phyloP scores from a whole-genome alignment of 2,797 vertebrate genomes.

The Melanitta fusca region DNA sequence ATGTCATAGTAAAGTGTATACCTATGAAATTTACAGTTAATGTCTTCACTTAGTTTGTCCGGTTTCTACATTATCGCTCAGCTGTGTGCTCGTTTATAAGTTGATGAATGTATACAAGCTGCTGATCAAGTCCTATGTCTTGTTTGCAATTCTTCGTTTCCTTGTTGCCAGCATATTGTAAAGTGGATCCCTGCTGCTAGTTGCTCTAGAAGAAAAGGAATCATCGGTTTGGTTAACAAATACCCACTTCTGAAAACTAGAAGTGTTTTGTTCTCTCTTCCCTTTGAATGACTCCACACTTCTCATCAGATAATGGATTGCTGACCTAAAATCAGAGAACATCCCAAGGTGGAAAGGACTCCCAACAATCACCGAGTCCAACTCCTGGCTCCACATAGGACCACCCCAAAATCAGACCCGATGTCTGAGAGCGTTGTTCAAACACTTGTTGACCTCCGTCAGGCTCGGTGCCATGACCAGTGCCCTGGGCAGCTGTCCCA shows the following conservation, averaged over 20 bases:
- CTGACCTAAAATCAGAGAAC: not conserved
- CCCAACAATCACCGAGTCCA: not conserved
- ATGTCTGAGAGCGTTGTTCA: too few relatives aligned
- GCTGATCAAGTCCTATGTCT: conserved; percentile 82
- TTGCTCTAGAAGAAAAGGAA: conserved; percentile 85
- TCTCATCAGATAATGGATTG: not conserved
- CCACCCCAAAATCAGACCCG: too few relatives aligned
- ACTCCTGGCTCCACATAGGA: too few relatives aligned
- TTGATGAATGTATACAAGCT: not conserved
- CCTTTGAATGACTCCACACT: not conserved
- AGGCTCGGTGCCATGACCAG: too few relatives aligned
- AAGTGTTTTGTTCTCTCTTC: not conserved
- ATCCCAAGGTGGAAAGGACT: not conserved
- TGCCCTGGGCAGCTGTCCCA: too few relatives aligned
- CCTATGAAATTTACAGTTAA: not conserved
- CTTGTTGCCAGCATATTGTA: conserved; percentile 98
- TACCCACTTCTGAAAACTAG: not conserved
- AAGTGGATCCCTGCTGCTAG: conserved; percentile 98
- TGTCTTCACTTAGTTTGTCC: conserved; percentile 29
- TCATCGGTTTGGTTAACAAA: not conserved
- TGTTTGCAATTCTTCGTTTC: conserved; percentile 95
- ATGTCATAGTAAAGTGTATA: not conserved
- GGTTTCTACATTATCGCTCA: not conserved
- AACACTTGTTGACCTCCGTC: too few relatives aligned
- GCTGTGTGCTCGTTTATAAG: not conserved